A percentile compares a stretch with the other conserved stretches of the same genome.
Evolutionary conservation across 2,113 vertebrate genomes (phyloP).

Genomic region (Mus spicilegus): DNA sequence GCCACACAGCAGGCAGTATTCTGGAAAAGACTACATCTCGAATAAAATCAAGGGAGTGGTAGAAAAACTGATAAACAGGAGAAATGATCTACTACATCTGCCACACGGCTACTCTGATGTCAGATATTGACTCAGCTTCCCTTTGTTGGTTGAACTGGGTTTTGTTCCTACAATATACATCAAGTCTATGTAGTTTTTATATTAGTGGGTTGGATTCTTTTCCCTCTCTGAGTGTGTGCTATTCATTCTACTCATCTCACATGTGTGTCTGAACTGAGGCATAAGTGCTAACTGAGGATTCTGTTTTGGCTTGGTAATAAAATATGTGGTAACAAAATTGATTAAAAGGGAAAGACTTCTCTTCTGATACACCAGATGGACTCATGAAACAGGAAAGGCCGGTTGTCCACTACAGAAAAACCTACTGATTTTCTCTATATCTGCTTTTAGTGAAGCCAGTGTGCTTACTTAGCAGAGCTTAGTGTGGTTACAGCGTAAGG

Average conservation of each 20-base stretch:
- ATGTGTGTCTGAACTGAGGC: neutral
- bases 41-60: neutral
- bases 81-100: neutral
- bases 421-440: neutral
- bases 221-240: neutral
- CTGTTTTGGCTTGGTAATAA: conserved; percentile 8
- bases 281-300: neutral
- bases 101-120: neutral
- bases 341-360: neutral
- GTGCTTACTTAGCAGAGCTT: neutral
- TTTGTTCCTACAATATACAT: neutral
- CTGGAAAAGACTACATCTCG: neutral
- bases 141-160: neutral
- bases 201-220: neutral
- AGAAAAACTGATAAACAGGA: neutral
- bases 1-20: neutral
- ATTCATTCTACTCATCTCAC: neutral
- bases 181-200: neutral
- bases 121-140: neutral
- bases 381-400: neutral
- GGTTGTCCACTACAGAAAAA: conserved; percentile 23
- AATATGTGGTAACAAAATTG: neutral
- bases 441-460: neutral
- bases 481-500: neutral
- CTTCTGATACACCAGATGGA: neutral